These are phyloP conservation scores for Antennarius maculatus DNA, from an alignment of 2,797 vertebrate species.

Conservation along the genomic window DNA sequence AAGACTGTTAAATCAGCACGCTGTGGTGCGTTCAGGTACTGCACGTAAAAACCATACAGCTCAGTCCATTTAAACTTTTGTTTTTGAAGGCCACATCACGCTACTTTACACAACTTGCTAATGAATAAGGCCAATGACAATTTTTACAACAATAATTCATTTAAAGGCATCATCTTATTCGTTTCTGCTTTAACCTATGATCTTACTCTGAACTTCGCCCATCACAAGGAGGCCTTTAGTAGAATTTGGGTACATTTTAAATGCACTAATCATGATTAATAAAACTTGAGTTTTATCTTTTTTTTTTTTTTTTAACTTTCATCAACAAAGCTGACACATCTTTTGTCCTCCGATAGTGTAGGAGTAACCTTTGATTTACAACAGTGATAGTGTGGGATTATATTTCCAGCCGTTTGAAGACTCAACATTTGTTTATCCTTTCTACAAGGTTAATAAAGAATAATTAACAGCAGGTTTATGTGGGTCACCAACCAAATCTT, in stretches of 20 bases:
- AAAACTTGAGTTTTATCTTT: neutral
- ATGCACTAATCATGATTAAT: neutral
- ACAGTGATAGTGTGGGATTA: slow-evolving; percentile 17
- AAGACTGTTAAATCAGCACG: neutral
- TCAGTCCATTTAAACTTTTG: neutral
- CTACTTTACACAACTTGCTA: too few relatives aligned
- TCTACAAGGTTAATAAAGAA: slow-evolving; percentile 52
- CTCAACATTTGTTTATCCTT: slow-evolving; percentile 33
- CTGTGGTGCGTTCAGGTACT: slow-evolving; percentile 21
- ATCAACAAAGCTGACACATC: neutral
- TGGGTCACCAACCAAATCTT: slow-evolving; percentile 36
- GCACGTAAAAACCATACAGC: too few relatives aligned
- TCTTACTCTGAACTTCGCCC: neutral
- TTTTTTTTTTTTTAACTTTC: neutral
- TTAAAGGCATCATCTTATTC: too few relatives aligned
- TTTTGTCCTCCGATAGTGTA: neutral
- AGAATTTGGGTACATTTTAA: neutral
- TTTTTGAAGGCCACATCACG: neutral
- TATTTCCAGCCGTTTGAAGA: slow-evolving; percentile 38
- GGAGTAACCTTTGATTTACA: slow-evolving; percentile 53
- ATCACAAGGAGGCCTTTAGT: neutral
- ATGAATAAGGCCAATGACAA: neutral
- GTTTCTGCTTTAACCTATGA: too few relatives aligned
- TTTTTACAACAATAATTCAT: too few relatives aligned
- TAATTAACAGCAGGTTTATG: slow-evolving; percentile 65